Evolutionary conservation across 1,140 invertebrate species (phyloP).

Genomic region (Coelopa frigida): DNA sequence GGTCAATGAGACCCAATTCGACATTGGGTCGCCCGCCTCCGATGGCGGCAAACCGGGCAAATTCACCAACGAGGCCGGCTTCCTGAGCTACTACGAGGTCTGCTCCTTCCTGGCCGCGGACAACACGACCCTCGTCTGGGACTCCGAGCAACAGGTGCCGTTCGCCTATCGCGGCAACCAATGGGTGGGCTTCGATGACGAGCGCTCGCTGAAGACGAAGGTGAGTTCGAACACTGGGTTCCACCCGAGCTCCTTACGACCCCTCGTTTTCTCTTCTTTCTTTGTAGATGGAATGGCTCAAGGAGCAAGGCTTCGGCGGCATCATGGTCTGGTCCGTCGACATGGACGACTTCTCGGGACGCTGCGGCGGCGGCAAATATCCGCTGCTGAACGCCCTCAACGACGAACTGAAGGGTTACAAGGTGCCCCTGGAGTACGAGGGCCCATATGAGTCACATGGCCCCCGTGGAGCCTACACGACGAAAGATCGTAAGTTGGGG

Average conservation of each 20-base stretch:
- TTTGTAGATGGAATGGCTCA: constrained; percentile 82
- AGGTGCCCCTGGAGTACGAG: constrained; percentile 77
- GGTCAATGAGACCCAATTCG: constrained; percentile 79
- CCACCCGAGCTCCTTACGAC: no score
- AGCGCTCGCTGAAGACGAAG: constrained; percentile 86
- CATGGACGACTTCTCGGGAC: constrained; percentile 89
- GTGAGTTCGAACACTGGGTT: no score
- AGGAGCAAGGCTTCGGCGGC: constrained; percentile 88
- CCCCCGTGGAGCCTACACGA: constrained; percentile 68
- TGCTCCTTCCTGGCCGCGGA: constrained; percentile 86
- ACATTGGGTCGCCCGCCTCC: constrained; percentile 84
- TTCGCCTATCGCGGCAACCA: constrained; percentile 87
- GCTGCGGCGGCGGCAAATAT: constrained; percentile 84
- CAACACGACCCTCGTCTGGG: constrained; percentile 92
- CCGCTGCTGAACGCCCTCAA: constrained; percentile 83
- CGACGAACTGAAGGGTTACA: constrained; percentile 75
- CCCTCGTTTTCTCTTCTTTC: not conserved
- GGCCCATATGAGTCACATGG: constrained; percentile 73
- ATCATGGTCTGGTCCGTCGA: constrained; percentile 97
- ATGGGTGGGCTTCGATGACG: constrained; percentile 95
- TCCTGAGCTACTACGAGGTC: constrained; percentile 92
- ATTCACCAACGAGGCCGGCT: constrained; percentile 81
- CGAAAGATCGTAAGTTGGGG: constrained; percentile 72
- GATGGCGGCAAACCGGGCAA: constrained; percentile 76
- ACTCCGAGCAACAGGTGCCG: constrained; percentile 91